These are phyloP conservation scores for Steinernema hermaphroditum DNA, from an alignment of 2,888 invertebrate species.

Conservation along the genomic window DNA sequence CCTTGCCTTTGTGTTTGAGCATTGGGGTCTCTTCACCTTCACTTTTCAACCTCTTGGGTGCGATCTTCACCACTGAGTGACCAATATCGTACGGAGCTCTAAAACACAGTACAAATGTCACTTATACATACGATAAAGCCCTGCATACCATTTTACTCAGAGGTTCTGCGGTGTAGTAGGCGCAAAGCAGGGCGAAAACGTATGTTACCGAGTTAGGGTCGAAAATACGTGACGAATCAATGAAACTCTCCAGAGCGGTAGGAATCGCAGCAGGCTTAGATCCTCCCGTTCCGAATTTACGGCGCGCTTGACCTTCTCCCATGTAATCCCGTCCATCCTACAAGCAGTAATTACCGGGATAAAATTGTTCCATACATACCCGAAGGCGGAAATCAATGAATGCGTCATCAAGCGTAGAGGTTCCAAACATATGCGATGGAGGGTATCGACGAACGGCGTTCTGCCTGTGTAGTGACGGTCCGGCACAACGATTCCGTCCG, in stretches of 20 bases:
- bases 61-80: conserved; percentile 16
- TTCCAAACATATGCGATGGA: not conserved
- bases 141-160: not conserved
- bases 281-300: no score
- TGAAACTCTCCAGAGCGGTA: conserved; percentile 44
- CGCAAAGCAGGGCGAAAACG: conserved; percentile 38
- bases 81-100: conserved; percentile 12
- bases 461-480: not conserved
- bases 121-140: not conserved
- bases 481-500: not conserved
- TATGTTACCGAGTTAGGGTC: conserved; percentile 48
- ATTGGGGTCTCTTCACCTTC: not conserved
- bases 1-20: no score
- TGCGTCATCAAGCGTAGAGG: not conserved
- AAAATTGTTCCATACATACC: no score
- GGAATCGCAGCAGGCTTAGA: conserved; percentile 6
- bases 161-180: conserved; percentile 3
- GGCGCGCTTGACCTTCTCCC: no score
- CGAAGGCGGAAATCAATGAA: no score
- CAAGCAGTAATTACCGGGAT: no score
- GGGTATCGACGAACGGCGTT: conserved; percentile 25
- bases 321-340: no score
- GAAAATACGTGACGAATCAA: conserved; percentile 39
- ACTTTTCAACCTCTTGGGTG: not conserved
- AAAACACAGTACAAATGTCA: not conserved